Conservation (phyloP, 2,888 invertebrate genomes). For the Odontomyia ornata region DNA sequence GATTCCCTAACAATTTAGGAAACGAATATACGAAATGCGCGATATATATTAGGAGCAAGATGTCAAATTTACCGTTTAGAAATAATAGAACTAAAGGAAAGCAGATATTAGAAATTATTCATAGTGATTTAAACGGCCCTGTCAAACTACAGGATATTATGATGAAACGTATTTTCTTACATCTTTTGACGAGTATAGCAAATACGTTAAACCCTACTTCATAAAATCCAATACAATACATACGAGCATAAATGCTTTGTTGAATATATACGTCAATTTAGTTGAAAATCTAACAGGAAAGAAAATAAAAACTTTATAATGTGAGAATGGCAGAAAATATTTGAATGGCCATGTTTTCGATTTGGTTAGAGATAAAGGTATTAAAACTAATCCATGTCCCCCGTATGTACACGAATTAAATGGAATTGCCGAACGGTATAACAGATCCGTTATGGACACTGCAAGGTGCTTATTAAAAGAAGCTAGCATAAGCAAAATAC, state of each 20-base stretch:
- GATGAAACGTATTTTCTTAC: too few species aligned
- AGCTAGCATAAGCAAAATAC: conserved; percentile 47
- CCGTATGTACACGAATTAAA: conserved; percentile 53
- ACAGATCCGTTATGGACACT: conserved; percentile 51
- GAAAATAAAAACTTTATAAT: conserved; percentile 49
- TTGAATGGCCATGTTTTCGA: conserved; percentile 49
- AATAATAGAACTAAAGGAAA: too few species aligned
- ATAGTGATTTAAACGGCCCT: too few species aligned
- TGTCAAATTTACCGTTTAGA: too few species aligned
- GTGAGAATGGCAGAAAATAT: conserved; percentile 51
- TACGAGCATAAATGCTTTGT: conserved; percentile 50
- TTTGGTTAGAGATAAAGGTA: conserved; percentile 51
- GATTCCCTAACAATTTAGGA: too few species aligned
- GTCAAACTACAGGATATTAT: too few species aligned
- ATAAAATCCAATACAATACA: conserved; percentile 49
- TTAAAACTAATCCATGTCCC: conserved; percentile 51
- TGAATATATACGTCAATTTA: conserved; percentile 50
- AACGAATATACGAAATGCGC: too few species aligned
- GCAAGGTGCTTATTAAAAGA: conserved; percentile 51
- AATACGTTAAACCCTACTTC: too few species aligned
- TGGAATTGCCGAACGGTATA: conserved; percentile 52
- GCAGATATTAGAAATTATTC: too few species aligned
- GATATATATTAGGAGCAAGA: too few species aligned
- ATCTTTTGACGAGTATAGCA: too few species aligned
- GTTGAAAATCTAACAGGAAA: conserved; percentile 50